Conservation (phyloP, 1,140 invertebrate genomes). For the Oryctes rhinoceros region DNA sequence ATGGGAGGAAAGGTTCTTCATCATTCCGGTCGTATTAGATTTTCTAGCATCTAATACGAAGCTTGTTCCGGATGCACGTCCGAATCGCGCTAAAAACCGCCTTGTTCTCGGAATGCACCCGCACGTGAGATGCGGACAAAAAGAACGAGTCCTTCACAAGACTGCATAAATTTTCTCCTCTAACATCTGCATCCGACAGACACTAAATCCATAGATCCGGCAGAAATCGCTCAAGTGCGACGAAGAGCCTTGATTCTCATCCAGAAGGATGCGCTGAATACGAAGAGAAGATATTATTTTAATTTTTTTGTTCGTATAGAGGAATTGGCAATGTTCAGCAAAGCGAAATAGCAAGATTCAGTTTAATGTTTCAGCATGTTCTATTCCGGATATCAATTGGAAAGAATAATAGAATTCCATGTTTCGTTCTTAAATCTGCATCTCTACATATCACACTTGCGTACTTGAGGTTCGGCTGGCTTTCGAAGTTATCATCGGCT, state of each 20-base stretch:
- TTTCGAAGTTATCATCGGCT: too few relatives aligned
- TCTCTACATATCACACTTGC: too few relatives aligned
- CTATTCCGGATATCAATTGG: too few relatives aligned
- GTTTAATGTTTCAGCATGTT: too few relatives aligned
- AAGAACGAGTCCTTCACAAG: background rate
- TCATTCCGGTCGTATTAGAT: constrained; percentile 2
- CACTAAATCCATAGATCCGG: background rate
- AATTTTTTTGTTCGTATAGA: too few relatives aligned
- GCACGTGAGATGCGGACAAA: background rate
- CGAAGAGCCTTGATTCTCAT: background rate
- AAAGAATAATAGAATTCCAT: too few relatives aligned
- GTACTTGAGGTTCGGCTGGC: too few relatives aligned
- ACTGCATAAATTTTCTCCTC: constrained; percentile 8
- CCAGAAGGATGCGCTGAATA: background rate
- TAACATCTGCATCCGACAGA: background rate
- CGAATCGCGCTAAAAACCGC: background rate
- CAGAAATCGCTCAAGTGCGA: background rate
- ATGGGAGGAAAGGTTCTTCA: background rate
- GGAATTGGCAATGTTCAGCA: too few relatives aligned
- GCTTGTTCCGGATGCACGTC: constrained; percentile 9
- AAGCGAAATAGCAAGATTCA: too few relatives aligned
- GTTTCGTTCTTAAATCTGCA: too few relatives aligned
- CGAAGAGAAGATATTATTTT: background rate
- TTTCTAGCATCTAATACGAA: background rate
- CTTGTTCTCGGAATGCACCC: constrained; percentile 5